Conservation (phyloP, 1,140 invertebrate genomes). For the Leptopilina clavipes region DNA sequence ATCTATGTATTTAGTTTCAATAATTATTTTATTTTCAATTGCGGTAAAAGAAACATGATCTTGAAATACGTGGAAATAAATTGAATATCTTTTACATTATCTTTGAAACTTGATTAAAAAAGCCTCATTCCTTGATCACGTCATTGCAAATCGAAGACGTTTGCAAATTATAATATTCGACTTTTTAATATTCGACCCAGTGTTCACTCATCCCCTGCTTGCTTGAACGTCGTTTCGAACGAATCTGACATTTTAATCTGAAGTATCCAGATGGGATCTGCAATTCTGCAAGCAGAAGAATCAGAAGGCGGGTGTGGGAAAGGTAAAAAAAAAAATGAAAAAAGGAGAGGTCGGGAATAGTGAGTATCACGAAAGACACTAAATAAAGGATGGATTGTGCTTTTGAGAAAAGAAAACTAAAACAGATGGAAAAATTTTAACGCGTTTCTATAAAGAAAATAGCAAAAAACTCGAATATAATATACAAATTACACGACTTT, state of each 20-base stretch:
- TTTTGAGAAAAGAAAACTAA: not conserved
- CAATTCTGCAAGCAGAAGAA: slow-evolving; percentile 55
- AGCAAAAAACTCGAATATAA: not conserved
- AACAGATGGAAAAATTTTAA: not conserved
- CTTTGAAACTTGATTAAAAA: slow-evolving; percentile 30
- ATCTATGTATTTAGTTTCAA: too few species aligned
- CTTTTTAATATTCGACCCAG: slow-evolving; percentile 66
- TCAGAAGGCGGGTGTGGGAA: slow-evolving; percentile 52
- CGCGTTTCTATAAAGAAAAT: not conserved
- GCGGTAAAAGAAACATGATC: not conserved
- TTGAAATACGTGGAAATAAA: too few species aligned
- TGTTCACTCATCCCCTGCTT: slow-evolving; percentile 50
- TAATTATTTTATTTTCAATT: not conserved
- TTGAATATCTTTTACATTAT: slow-evolving; percentile 28
- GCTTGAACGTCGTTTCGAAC: slow-evolving; percentile 57
- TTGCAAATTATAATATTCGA: slow-evolving; percentile 68
- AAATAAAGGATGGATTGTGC: not conserved
- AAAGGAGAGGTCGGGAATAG: not conserved
- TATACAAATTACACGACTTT: slow-evolving; percentile 7
- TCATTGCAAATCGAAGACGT: slow-evolving; percentile 57
- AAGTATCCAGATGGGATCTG: slow-evolving; percentile 72
- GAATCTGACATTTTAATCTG: slow-evolving; percentile 74
- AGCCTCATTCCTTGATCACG: slow-evolving; percentile 22
- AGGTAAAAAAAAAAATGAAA: slow-evolving; percentile 41
- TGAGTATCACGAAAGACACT: slow-evolving; percentile 7